Base-by-base conservation (phyloP, 2,888 invertebrate species). In the Heliconius ethilla region DNA sequence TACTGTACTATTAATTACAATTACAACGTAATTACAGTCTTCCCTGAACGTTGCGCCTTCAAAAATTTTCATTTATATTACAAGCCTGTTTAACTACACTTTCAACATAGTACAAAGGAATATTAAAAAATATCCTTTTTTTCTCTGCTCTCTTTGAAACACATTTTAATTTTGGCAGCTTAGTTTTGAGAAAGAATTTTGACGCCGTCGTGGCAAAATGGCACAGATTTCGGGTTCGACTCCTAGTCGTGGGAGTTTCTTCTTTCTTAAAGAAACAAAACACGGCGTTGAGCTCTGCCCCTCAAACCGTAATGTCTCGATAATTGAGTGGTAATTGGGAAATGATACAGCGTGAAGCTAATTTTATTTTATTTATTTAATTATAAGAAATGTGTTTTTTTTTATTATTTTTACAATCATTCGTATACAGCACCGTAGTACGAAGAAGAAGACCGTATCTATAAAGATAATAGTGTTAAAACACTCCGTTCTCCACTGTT, bases 221-320 rank as follows among this genome's bases (percentile, higher is more conserved):
- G 3, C 10, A n/a, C n/a, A 22, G 10, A n/a, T n/a, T 59, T 9
- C 11, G 59, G 59, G 10, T 59, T n/a, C n/a, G n/a, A 59, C n/a
- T n/a, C 59, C 10, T n/a, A 59, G 10, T n/a, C n/a, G n/a, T 10
- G n/a, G 59, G 11, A 59, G n/a, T n/a, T n/a, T 88, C 27, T n/a
- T 7, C 51, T 7, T 51, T 0, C 7, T 3, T 6, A 59, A 59
- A 3, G 10, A n/a, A n/a, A 11, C 59, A 59, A n/a, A 59, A 3
- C 3, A 10, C 59, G n/a, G 59, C 59, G 59, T 59, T 59, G 3
- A 59, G 3, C 10, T 59, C n/a, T 18, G n/a, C 10, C 10, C 10
- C 3, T 55, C 22, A n/a, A 2, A 22, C 10, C 55, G n/a, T 0
- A 59, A 10, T n/a, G 10, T n/a, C 59, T 59, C 59, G 10, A n/a